These are phyloP conservation scores for Oenanthe melanoleuca DNA, from an alignment of 2,113 vertebrate genomes.

Conservation along the genomic window DNA sequence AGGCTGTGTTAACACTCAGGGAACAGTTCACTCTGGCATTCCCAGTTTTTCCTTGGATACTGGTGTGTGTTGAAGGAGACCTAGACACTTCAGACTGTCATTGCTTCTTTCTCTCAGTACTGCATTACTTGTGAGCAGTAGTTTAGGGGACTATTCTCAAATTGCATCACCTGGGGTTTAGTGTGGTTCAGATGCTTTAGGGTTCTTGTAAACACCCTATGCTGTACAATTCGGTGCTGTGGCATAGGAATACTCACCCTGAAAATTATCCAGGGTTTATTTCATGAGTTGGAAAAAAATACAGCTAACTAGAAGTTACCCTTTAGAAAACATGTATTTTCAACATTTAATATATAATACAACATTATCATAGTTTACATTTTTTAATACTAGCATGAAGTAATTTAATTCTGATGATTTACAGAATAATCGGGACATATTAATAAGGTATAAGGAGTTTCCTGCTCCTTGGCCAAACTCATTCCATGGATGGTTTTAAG, in stretches of 20 bases:
- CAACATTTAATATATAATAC: background rate
- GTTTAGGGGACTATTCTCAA: background rate
- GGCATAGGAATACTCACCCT: background rate
- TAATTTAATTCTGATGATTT: background rate
- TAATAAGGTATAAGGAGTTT: background rate
- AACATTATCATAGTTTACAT: background rate
- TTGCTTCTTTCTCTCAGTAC: background rate
- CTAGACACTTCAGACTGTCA: background rate
- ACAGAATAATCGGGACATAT: background rate
- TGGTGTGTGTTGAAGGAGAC: background rate
- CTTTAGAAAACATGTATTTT: background rate
- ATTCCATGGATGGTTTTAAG: background rate
- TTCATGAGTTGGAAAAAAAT: background rate
- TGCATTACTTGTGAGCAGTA: background rate
- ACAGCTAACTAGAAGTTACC: background rate
- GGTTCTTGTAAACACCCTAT: background rate
- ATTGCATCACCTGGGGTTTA: background rate
- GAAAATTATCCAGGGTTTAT: background rate
- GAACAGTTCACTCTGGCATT: background rate
- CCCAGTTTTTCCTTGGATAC: background rate
- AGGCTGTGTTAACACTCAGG: fast-evolving
- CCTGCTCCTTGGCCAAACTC: background rate
- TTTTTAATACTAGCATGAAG: background rate
- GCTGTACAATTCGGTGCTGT: background rate
- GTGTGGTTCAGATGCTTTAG: background rate